Evolutionary conservation across 1,140 invertebrate species (phyloP).

Genomic region (Arion vulgaris): DNA sequence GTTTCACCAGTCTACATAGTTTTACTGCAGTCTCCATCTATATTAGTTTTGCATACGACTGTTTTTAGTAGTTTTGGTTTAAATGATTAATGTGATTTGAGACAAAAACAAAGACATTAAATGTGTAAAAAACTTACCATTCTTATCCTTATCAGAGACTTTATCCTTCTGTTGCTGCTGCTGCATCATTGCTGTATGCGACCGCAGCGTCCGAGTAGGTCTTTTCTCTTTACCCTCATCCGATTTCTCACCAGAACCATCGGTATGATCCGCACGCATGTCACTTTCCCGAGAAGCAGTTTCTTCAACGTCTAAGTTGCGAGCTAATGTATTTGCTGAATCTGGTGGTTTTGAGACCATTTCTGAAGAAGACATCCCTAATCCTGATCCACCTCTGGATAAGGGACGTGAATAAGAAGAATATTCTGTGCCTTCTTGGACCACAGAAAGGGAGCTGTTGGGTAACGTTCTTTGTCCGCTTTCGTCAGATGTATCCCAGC

Average conservation of each 20-base stretch:
- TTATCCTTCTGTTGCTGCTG: constrained; percentile 36
- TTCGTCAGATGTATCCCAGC: constrained; percentile 5
- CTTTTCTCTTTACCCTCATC: constrained; percentile 55
- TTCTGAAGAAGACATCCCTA: constrained; percentile 32
- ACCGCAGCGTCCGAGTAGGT: constrained; percentile 62
- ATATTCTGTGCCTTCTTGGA: constrained; percentile 23
- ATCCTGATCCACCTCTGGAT: constrained; percentile 37
- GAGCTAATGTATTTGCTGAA: not conserved
- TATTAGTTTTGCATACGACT: no score
- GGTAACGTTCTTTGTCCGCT: constrained; percentile 8
- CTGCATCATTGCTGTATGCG: constrained; percentile 63
- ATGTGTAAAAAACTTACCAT: constrained; percentile 49
- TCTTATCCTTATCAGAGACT: constrained; percentile 42
- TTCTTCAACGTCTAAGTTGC: constrained; percentile 30
- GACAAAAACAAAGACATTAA: no score
- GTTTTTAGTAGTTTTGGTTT: no score
- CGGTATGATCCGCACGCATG: constrained; percentile 49
- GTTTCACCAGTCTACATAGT: no score
- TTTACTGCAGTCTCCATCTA: no score
- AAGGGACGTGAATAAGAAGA: constrained; percentile 46
- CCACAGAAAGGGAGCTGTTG: not conserved
- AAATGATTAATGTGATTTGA: no score
- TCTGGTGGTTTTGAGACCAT: constrained; percentile 11
- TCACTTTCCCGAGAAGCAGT: constrained; percentile 52
- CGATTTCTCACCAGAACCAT: constrained; percentile 70